Percentiles rank a stretch among this genome's conserved stretches.
Evolutionary conservation across 1,140 invertebrate genomes (phyloP).

Genomic region (Achatina immaculata): DNA sequence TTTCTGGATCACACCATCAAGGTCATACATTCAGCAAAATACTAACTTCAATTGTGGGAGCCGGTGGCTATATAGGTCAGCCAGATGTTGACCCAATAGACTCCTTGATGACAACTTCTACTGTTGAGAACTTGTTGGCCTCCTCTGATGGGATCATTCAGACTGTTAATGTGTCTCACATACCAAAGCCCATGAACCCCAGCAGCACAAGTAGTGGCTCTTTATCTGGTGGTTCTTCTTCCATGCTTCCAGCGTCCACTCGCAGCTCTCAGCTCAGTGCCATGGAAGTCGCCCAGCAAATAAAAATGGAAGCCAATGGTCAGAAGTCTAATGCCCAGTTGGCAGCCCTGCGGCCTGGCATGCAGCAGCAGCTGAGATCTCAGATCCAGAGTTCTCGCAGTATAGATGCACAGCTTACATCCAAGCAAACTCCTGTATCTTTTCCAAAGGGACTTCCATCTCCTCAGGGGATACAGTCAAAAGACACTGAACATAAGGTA

Average conservation of each 20-base stretch:
- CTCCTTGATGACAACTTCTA: neutral
- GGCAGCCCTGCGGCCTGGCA: conserved; percentile 18
- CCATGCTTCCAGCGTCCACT: neutral
- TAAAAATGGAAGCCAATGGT: conserved; percentile 37
- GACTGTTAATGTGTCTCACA: conserved; percentile 36
- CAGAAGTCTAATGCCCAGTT: conserved; percentile 31
- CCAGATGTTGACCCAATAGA: neutral
- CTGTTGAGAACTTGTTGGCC: conserved; percentile 25
- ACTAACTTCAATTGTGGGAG: conserved; percentile 3
- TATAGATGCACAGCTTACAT: conserved; percentile 32
- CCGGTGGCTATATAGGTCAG: conserved; percentile 8
- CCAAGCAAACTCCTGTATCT: neutral
- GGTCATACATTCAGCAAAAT: conserved; percentile 24
- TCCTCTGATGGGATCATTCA: conserved; percentile 24
- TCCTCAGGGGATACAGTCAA: neutral
- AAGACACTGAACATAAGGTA: conserved; percentile 27
- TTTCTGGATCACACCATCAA: conserved; percentile 12
- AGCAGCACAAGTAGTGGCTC: neutral
- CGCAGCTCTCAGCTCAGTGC: conserved; percentile 17
- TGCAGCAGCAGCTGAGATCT: conserved; percentile 33
- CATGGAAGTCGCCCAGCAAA: conserved; percentile 39
- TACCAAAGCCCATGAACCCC: conserved; percentile 24
- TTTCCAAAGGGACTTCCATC: neutral
- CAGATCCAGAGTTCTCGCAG: conserved; percentile 36
- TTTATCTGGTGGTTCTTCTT: neutral